phyloP scores from a whole-genome alignment of 2,888 invertebrate genomes.

The Anaspis maculata region DNA sequence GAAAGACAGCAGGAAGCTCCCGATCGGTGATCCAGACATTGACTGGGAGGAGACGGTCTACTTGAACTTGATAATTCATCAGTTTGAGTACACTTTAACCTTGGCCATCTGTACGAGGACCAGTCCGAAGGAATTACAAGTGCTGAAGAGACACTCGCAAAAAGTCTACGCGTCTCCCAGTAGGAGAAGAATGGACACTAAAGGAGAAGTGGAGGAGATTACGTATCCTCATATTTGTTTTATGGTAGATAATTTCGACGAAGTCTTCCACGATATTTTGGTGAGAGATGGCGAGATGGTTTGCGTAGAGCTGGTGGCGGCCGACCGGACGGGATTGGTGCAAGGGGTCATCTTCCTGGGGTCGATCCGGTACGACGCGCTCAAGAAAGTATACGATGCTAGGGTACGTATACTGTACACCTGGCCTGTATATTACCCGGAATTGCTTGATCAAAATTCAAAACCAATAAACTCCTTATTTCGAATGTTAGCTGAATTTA shows the following conservation, averaged over 20 bases:
- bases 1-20: constrained; percentile 92
- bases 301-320: constrained; percentile 93
- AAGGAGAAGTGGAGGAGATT: constrained; percentile 97
- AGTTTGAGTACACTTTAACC: constrained; percentile 96
- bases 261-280: constrained; percentile 95
- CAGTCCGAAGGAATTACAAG: constrained; percentile 94
- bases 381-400: constrained; percentile 93
- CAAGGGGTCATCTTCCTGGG: constrained; percentile 96
- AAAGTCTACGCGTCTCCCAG: constrained; percentile 95
- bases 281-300: constrained; percentile 98
- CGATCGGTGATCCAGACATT: constrained; percentile 90
- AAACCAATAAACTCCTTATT: not conserved
- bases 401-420: too few species aligned
- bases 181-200: constrained; percentile 93
- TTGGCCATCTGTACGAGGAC: constrained; percentile 97
- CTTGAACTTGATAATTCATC: constrained; percentile 94
- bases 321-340: constrained; percentile 74
- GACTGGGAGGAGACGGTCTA: constrained; percentile 99
- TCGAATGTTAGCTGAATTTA: too few species aligned
- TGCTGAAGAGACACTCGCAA: constrained; percentile 83
- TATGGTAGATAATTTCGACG: constrained; percentile 98
- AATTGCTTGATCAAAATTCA: not conserved
- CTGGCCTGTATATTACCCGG: too few species aligned
- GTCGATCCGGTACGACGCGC: constrained; percentile 93
- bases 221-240: constrained; percentile 99